Evolutionary conservation across 2,797 vertebrate species (phyloP).

Genomic region (Acestrorhynchus altus): DNA sequence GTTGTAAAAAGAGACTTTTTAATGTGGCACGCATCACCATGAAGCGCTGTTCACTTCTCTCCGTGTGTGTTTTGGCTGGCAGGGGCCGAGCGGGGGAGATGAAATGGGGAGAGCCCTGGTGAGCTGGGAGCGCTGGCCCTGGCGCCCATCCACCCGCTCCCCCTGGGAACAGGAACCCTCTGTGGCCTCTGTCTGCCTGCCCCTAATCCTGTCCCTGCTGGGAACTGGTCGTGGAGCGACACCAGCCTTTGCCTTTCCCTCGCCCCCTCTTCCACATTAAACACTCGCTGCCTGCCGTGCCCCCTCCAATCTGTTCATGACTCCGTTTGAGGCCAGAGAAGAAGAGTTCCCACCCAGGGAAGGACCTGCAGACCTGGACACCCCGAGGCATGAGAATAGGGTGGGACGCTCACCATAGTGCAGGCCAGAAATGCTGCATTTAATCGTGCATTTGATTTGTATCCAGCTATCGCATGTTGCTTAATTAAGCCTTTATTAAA

Average conservation of each 20-base stretch:
- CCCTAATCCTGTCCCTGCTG: conserved; percentile 14
- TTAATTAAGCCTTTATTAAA: conserved; percentile 2
- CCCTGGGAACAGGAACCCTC: conserved; percentile 73
- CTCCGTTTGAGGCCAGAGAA: conserved; percentile 71
- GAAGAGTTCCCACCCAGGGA: conserved; percentile 69
- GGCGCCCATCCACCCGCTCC: conserved; percentile 63
- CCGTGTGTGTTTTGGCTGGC: conserved; percentile 63
- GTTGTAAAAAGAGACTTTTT: conserved; percentile 58
- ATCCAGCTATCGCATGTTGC: conserved; percentile 53
- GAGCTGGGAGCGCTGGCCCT: conserved; percentile 66
- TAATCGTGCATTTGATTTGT: conserved; percentile 70
- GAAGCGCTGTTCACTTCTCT: conserved; percentile 65
- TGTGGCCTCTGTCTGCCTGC: conserved; percentile 17
- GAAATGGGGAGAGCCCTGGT: conserved; percentile 68
- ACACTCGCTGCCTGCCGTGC: conserved; percentile 67
- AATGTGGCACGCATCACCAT: conserved; percentile 65
- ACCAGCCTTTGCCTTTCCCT: conserved; percentile 38
- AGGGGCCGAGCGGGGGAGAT: conserved; percentile 56
- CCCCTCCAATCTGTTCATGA: conserved; percentile 67
- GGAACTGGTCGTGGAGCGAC: not conserved
- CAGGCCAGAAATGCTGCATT: conserved; percentile 65
- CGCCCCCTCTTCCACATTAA: conserved; percentile 73
- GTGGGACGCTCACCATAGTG: conserved; percentile 65
- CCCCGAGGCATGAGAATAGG: conserved; percentile 60
- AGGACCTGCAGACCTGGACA: conserved; percentile 58